Conservation (phyloP, 1,140 invertebrate species). For the Drosophila tani region DNA sequence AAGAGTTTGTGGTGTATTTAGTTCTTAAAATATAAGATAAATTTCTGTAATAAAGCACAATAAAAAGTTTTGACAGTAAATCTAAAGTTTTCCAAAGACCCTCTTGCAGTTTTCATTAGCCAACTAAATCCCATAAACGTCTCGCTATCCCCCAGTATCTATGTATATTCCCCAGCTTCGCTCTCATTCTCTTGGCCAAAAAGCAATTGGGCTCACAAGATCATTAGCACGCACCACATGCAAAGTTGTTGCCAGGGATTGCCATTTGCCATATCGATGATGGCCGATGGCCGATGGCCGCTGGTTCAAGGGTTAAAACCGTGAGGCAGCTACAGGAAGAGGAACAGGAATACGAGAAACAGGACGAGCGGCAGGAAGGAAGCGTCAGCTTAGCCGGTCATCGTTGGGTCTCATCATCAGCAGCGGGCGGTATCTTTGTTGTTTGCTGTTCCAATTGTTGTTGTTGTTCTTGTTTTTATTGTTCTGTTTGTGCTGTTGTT, state of each 20-base stretch:
- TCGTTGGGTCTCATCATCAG: slow-evolving; percentile 33
- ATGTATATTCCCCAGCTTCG: neutral
- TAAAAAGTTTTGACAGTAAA: neutral
- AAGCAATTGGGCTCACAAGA: slow-evolving; percentile 17
- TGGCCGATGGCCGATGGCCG: neutral
- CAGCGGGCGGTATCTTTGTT: slow-evolving; percentile 27
- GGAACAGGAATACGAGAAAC: slow-evolving; percentile 4
- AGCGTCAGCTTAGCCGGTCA: slow-evolving; percentile 34
- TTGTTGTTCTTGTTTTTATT: slow-evolving; percentile 8
- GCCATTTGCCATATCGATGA: slow-evolving; percentile 13
- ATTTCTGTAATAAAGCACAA: too few relatives aligned
- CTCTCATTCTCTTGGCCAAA: neutral
- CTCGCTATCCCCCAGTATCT: neutral
- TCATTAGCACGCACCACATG: slow-evolving; percentile 38
- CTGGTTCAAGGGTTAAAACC: slow-evolving; percentile 2
- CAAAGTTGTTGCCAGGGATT: slow-evolving; percentile 30
- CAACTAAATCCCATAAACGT: neutral
- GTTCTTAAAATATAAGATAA: too few relatives aligned
- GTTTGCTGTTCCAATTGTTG: slow-evolving; percentile 13
- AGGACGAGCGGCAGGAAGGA: slow-evolving; percentile 27
- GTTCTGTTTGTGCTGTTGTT: slow-evolving; percentile 19
- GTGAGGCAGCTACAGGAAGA: neutral
- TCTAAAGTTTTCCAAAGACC: neutral
- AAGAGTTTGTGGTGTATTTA: too few relatives aligned
- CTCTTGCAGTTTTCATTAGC: neutral